Percentiles rank a stretch among this genome's conserved stretches.
Conservation (phyloP, 2,113 vertebrate genomes). For the Isichthys henryi region DNA sequence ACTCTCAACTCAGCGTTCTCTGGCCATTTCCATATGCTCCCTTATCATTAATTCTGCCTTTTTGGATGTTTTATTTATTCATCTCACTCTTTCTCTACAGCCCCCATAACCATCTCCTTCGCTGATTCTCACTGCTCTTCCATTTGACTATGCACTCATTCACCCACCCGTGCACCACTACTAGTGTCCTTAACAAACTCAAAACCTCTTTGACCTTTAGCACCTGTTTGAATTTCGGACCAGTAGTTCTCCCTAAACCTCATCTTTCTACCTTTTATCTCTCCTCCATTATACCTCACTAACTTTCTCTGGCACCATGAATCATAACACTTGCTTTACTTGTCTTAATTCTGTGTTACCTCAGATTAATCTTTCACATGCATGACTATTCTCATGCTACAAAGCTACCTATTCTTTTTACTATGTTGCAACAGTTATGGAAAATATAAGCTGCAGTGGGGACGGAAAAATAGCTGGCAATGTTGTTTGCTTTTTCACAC, state of each 20-base stretch:
- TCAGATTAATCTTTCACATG: background rate
- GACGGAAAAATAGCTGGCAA: background rate
- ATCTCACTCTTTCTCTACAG: background rate
- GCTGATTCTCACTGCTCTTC: background rate
- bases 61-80: background rate
- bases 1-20: background rate
- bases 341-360: background rate
- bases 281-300: background rate
- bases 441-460: conserved; percentile 31
- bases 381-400: background rate
- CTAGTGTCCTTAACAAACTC: background rate
- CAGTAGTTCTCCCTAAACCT: background rate
- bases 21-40: background rate
- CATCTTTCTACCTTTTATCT: background rate
- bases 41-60: background rate
- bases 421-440: conserved; percentile 32
- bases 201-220: background rate
- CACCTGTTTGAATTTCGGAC: background rate
- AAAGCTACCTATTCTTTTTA: background rate
- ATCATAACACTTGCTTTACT: background rate
- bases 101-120: background rate
- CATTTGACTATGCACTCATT: background rate
- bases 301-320: no score
- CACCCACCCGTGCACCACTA: background rate
- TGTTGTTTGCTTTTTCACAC: conserved; percentile 29